These are phyloP conservation scores for Prorops nasuta DNA, from an alignment of 1,140 invertebrate species.

Conservation along the genomic window DNA sequence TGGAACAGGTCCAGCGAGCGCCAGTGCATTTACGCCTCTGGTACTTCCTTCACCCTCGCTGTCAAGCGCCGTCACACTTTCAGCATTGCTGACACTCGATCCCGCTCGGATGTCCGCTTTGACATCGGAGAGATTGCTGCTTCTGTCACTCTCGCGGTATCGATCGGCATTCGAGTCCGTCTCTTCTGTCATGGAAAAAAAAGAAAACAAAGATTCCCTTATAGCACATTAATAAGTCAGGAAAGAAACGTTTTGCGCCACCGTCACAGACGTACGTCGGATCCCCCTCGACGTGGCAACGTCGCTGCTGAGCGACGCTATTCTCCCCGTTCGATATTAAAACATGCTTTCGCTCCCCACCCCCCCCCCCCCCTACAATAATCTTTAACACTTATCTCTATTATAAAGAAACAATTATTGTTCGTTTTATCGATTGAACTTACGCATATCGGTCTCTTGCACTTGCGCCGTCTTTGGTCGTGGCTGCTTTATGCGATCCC, in stretches of 20 bases:
- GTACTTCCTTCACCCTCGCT: slow-evolving; percentile 57
- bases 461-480: slow-evolving; percentile 47
- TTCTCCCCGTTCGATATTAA: too few relatives aligned
- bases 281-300: too few relatives aligned
- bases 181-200: slow-evolving; percentile 42
- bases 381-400: too few relatives aligned
- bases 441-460: slow-evolving; percentile 54
- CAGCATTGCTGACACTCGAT: slow-evolving; percentile 72
- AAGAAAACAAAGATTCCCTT: too few relatives aligned
- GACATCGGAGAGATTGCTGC: slow-evolving; percentile 86
- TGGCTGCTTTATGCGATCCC: slow-evolving; percentile 56
- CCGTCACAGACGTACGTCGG: too few relatives aligned
- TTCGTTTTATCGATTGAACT: too few relatives aligned
- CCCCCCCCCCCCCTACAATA: too few relatives aligned
- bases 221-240: too few relatives aligned
- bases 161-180: slow-evolving; percentile 72
- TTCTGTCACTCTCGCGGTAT: slow-evolving; percentile 82
- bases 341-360: too few relatives aligned
- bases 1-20: slow-evolving; percentile 74
- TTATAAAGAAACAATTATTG: too few relatives aligned
- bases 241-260: too few relatives aligned
- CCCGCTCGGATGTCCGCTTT: slow-evolving; percentile 85
- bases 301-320: too few relatives aligned
- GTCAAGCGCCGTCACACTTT: slow-evolving; percentile 62
- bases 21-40: slow-evolving; percentile 64